These are phyloP conservation scores for Coregonus suidteri DNA, from an alignment of 2,797 vertebrate species.

Conservation along the genomic window DNA sequence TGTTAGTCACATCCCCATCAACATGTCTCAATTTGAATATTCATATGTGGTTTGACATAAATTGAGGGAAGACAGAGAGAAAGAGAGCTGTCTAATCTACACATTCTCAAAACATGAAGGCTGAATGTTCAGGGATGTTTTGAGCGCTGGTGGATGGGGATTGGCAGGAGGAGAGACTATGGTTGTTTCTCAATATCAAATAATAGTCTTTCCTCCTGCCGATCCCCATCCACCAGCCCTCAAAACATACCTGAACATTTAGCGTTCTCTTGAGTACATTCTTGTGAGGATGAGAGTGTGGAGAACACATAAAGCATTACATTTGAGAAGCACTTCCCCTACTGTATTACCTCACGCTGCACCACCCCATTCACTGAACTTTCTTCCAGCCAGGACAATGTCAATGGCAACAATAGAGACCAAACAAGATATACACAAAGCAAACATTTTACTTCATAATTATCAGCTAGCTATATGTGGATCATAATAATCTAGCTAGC, in stretches of 20 bases:
- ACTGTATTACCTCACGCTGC: no score
- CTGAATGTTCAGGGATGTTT: constrained; percentile 19
- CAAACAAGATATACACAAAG: no score
- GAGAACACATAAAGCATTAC: no score
- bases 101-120: constrained; percentile 25
- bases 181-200: constrained; percentile 54
- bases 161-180: constrained; percentile 53
- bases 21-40: background rate
- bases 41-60: background rate
- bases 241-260: constrained; percentile 16
- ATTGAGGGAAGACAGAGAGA: constrained; percentile 25
- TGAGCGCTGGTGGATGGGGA: constrained; percentile 40
- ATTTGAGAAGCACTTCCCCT: no score
- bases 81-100: constrained; percentile 5
- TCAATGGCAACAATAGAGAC: background rate
- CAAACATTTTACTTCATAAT: no score
- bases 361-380: no score
- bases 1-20: background rate
- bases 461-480: no score
- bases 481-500: no score
- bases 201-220: constrained; percentile 52
- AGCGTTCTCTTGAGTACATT: constrained; percentile 22
- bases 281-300: no score
- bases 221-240: constrained; percentile 42
- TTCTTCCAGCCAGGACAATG: no score